These are phyloP conservation scores for Zootoca vivipara DNA, from an alignment of 2,113 vertebrate genomes.

Conservation along the genomic window DNA sequence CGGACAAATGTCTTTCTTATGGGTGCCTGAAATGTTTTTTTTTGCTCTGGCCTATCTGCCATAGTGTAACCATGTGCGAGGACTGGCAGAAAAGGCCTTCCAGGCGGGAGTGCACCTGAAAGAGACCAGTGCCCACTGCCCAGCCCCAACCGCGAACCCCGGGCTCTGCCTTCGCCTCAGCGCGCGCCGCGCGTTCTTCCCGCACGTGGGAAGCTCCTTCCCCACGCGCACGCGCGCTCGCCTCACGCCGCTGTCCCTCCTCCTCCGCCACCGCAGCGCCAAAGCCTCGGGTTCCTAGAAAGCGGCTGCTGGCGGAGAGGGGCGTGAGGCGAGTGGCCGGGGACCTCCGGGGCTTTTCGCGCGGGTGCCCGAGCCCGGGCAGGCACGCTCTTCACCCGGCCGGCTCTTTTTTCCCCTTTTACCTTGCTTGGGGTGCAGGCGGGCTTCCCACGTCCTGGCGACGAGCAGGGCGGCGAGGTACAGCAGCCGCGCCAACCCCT, in stretches of 20 bases:
- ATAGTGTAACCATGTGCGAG: neutral
- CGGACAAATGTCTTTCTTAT: neutral
- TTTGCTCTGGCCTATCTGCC: too few relatives aligned
- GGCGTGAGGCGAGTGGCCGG: neutral
- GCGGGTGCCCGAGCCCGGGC: neutral
- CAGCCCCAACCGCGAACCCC: neutral
- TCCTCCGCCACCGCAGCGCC: neutral
- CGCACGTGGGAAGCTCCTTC: neutral
- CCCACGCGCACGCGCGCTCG: neutral
- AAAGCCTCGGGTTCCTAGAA: neutral
- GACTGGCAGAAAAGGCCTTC: neutral
- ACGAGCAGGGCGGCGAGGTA: conserved; percentile 83
- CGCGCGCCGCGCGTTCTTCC: neutral
- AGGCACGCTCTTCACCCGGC: neutral
- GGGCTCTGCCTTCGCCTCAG: too few relatives aligned
- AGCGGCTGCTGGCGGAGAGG: neutral
- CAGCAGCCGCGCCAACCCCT: conserved; percentile 84
- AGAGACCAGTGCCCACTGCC: too few relatives aligned
- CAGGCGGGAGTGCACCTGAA: neutral
- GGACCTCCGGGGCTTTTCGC: neutral
- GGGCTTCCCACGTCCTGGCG: conserved; percentile 74
- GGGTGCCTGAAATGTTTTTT: neutral
- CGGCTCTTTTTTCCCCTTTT: conserved; percentile 32
- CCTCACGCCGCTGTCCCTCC: neutral
- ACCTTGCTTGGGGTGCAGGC: conserved; percentile 91